These are phyloP conservation scores for Thymelicus acteon DNA, from an alignment of 2,888 invertebrate species.

Conservation along the genomic window DNA sequence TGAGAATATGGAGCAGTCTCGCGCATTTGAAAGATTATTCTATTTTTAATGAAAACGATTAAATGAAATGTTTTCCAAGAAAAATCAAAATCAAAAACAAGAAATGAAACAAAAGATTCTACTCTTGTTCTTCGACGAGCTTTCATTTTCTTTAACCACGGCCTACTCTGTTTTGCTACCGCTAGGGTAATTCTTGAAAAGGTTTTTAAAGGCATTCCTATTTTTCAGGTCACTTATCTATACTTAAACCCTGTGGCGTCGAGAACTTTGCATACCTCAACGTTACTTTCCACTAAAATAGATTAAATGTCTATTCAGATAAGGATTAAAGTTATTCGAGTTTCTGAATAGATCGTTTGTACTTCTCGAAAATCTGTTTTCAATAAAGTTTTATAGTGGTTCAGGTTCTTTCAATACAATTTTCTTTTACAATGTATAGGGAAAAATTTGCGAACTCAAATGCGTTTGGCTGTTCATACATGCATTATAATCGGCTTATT, in stretches of 20 bases:
- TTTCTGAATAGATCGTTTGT: constrained; percentile 22
- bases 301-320: constrained; percentile 28
- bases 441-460: neutral
- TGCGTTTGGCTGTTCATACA: neutral
- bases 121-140: constrained; percentile 10
- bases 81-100: constrained; percentile 14
- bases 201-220: constrained; percentile 21
- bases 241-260: constrained; percentile 14
- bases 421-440: constrained; percentile 9
- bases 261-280: constrained; percentile 14
- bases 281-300: constrained; percentile 18
- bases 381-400: constrained; percentile 25
- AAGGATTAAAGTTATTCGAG: constrained; percentile 21
- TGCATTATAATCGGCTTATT: constrained; percentile 5
- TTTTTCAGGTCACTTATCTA: constrained; percentile 20
- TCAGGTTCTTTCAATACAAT: constrained; percentile 14
- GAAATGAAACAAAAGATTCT: constrained; percentile 25
- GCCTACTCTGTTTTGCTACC: constrained; percentile 8
- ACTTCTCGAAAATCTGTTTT: constrained; percentile 28
- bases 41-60: constrained; percentile 23
- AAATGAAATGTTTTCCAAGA: constrained; percentile 15
- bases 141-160: constrained; percentile 28
- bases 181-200: constrained; percentile 18
- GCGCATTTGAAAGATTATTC: constrained; percentile 2
- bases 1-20: neutral